phyloP scores from a whole-genome alignment of 2,797 vertebrate species.

The Hemitrygon akajei region DNA sequence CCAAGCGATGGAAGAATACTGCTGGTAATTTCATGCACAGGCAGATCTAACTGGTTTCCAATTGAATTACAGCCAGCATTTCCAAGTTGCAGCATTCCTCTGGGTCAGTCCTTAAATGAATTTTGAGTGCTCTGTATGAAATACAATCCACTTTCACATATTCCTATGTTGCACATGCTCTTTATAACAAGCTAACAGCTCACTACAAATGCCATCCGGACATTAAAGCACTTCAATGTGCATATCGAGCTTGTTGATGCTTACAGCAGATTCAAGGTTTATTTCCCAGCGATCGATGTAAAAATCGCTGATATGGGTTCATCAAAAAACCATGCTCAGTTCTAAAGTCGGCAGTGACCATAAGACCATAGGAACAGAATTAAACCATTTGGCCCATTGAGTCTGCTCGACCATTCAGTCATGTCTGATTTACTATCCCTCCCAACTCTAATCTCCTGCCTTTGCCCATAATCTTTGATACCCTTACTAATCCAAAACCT shows the following conservation, averaged over 20 bases:
- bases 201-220: background rate
- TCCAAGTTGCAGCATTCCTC: background rate
- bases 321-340: background rate
- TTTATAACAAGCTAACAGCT: constrained; percentile 8
- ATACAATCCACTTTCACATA: background rate
- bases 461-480: no score
- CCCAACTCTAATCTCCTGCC: no score
- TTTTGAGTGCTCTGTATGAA: background rate
- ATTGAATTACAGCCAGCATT: constrained; percentile 5
- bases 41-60: background rate
- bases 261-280: background rate
- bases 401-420: no score
- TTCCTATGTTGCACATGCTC: background rate
- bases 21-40: constrained; percentile 12
- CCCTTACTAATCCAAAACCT: no score
- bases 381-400: no score
- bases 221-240: background rate
- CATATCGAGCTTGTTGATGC: background rate
- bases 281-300: background rate
- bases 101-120: background rate
- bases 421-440: no score
- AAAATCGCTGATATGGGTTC: background rate
- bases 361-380: no score
- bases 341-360: background rate
- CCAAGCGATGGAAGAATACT: constrained; percentile 9